Base-by-base conservation (phyloP, 2,888 invertebrate genomes). In the Limnephilus auricula region DNA sequence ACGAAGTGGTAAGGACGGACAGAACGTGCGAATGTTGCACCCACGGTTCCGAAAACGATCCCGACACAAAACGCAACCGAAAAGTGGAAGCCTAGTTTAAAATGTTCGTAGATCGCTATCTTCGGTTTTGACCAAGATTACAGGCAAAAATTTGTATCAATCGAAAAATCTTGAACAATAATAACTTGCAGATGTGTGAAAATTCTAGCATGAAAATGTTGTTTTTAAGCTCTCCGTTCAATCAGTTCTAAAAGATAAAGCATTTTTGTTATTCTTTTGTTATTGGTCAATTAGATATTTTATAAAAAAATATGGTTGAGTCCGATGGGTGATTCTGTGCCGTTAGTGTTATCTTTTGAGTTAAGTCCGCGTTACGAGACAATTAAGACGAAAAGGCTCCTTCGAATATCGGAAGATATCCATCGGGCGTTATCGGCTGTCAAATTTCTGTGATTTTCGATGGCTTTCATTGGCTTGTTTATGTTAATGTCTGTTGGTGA, bases 11-110 rank as follows among this genome's bases (percentile, higher is more conserved):
- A 34, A 82, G 3, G 82, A 34, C 6, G 34, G 82, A 82, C 82
- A 82, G 82, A 82, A 82, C 82, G 82, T 82, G 82, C 82, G 82
- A 82, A 82, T 32, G 82, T 82, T 82, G 82, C 82, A 82, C 82
- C 82, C 82, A 82, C 82, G 13, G 82, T n/a, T 34, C 82, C 9
- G 34, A 32, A 34, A 18, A 32, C 82, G 82, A 34, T 34, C 82
- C 82, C 82, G 80, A 80, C 3, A 34, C 82, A n/a, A n/a, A n/a
- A n/a, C 82, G 30, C 25, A 32, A n/a, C 15, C 32, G 82, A 82
- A 82, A 82, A 82, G 34, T 82, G 34, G 82, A 82, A 82, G 82
- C 82, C 32, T 82, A 34, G 34, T 82, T 82, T 34, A 34, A 65
- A 65, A 25, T n/a, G 6, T n/a, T n/a, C 25, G 65, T 65, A 65